Conservation (phyloP, 2,888 invertebrate genomes). For the Eledona agricola region DNA sequence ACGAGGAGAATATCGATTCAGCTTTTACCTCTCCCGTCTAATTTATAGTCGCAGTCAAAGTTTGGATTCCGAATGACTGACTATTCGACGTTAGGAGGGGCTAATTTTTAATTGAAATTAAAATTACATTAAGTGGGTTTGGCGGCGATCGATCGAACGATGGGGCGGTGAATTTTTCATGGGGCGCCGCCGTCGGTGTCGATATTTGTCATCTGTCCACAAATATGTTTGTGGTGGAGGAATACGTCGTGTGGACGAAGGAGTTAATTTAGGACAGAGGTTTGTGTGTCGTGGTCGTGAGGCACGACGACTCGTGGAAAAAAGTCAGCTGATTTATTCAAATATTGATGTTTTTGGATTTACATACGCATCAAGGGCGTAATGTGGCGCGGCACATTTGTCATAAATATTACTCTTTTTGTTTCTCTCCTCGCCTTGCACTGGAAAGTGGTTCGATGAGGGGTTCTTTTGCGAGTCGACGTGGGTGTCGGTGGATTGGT, state of each 20-base stretch:
- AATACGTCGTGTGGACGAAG: neutral
- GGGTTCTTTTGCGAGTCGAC: too few species aligned
- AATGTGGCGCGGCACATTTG: too few species aligned
- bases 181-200: neutral
- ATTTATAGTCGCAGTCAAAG: constrained; percentile 12
- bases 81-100: neutral
- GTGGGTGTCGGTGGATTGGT: too few species aligned
- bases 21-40: neutral
- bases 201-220: neutral
- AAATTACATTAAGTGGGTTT: constrained; percentile 9
- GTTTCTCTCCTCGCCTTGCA: too few species aligned
- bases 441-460: too few species aligned
- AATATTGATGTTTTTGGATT: constrained; percentile 5
- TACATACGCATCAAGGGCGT: constrained; percentile 1
- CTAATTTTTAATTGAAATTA: constrained; percentile 16
- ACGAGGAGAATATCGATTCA: too few species aligned
- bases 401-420: too few species aligned
- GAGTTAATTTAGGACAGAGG: constrained; percentile 14
- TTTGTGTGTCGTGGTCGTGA: too few species aligned
- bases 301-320: too few species aligned
- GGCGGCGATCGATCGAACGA: constrained; percentile 4
- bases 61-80: constrained; percentile 9
- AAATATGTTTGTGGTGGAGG: constrained; percentile 2
- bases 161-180: constrained; percentile 13
- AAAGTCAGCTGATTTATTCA: constrained; percentile 7